Evolutionary conservation across 2,113 vertebrate genomes (phyloP).

Genomic region (Genyomyrus donnyi): DNA sequence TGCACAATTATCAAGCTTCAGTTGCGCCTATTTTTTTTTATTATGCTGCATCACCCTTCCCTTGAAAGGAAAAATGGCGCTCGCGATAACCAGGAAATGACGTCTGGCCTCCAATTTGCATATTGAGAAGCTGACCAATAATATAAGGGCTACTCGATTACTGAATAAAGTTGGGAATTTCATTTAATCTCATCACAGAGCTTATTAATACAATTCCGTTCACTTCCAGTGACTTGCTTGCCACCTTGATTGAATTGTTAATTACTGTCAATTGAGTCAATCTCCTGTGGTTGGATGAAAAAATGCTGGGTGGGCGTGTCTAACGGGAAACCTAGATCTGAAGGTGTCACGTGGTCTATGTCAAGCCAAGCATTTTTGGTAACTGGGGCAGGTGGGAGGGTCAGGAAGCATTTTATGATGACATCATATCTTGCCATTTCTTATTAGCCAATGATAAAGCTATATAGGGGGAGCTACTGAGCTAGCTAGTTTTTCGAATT

Average conservation of each 20-base stretch:
- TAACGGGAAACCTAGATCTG: background rate
- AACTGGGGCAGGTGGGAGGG: conserved; percentile 20
- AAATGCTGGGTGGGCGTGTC: conserved; percentile 24
- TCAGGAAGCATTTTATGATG: background rate
- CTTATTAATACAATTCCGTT: background rate
- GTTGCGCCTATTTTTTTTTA: conserved; percentile 15
- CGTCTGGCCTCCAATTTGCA: conserved; percentile 53
- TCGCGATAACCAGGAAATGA: conserved; percentile 65
- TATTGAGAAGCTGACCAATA: conserved; percentile 55
- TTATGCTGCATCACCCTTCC: conserved; percentile 34
- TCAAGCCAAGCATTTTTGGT: conserved; percentile 17
- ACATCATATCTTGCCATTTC: conserved; percentile 20
- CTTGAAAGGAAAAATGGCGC: conserved; percentile 76
- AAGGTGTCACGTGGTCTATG: conserved; percentile 7
- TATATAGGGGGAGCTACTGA: conserved; percentile 1
- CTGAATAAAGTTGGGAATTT: conserved; percentile 18
- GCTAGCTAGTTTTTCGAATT: conserved; percentile 8
- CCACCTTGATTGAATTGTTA: conserved; percentile 10
- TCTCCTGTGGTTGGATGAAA: background rate
- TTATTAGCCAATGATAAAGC: conserved; percentile 15
- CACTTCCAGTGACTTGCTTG: background rate
- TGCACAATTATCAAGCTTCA: conserved; percentile 10
- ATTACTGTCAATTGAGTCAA: conserved; percentile 6
- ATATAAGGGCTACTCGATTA: conserved; percentile 17
- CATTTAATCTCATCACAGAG: background rate